Evolutionary conservation across 2,797 vertebrate species (phyloP), one percentile per base, ranked within the genome.

Genomic region (Labeo calbasu): DNA sequence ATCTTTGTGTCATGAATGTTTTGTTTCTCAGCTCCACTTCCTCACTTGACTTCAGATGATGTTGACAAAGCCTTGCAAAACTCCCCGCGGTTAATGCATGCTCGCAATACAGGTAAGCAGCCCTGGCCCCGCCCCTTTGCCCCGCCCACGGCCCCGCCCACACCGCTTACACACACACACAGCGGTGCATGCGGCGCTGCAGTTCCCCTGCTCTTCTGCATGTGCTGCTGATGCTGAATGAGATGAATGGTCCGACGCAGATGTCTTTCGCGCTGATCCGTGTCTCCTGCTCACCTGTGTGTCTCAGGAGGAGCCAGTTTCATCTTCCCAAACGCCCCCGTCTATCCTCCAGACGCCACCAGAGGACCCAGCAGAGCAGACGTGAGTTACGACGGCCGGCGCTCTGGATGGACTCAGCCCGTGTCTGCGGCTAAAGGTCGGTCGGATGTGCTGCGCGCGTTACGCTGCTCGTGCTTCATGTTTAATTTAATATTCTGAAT

Each of bases 11-110:
- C 89, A 82, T 92, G 91, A 88, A 90, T 92, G 89, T 92, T 92
- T 91, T 92, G 82, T 92, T 92, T 97, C 96, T 94, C 95, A 97
- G 96, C 96, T 94, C 96, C 96, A 94, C 96, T 97, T 95, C 96
- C 96, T 94, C 96, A 97, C 95, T 96, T 97, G 96, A 97, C 96
- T 95, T 97, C 96, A 93, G 96, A 97, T 95, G 96, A 97, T 95
- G 96, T 97, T 95, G 96, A 97, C 94, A 97, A 97, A 89, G 96
- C 96, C 94, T 96, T 97, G 94, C 96, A 97, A 95, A 96, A 96
- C 94, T 97, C 96, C 91, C 96, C 96, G 88, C 96, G 96, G 94
- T 95, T 97, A 96, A 97, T 97, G 96, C 96, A 97, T 95, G 96
- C 96, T 93, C 96, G 96, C 95, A 96, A 97, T 91, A 96, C 96